Evolutionary conservation across 1,140 invertebrate genomes (phyloP).

Genomic region (Drosophila albomicans): DNA sequence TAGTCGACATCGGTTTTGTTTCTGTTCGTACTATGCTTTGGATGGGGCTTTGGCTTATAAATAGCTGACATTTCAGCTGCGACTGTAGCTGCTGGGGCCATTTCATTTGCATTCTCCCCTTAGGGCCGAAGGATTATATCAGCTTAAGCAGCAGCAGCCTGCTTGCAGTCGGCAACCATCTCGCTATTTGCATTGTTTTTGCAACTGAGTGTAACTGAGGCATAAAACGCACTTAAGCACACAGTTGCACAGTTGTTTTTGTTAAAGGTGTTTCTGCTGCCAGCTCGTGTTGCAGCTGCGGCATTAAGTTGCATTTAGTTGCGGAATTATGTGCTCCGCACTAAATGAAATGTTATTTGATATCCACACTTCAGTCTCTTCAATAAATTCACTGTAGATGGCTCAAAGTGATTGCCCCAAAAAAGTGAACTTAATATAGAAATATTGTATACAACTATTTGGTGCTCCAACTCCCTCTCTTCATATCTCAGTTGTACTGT

Average conservation of each 20-base stretch:
- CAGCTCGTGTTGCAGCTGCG: not conserved
- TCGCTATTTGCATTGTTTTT: slow-evolving; percentile 34
- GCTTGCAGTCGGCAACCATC: slow-evolving; percentile 9
- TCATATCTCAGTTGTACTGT: slow-evolving; percentile 8
- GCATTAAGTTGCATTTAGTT: slow-evolving; percentile 31
- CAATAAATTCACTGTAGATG: too few relatives aligned
- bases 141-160: slow-evolving; percentile 39
- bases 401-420: not conserved
- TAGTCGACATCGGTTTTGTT: slow-evolving; percentile 11
- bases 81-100: slow-evolving; percentile 19
- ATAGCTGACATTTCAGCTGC: slow-evolving; percentile 57
- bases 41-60: slow-evolving; percentile 30
- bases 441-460: not conserved
- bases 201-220: slow-evolving; percentile 51
- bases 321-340: slow-evolving; percentile 32
- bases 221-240: slow-evolving; percentile 48
- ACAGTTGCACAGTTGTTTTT: not conserved
- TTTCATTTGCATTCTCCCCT: slow-evolving; percentile 67
- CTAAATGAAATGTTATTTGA: slow-evolving; percentile 11
- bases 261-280: slow-evolving; percentile 2
- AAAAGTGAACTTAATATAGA: slow-evolving; percentile 1
- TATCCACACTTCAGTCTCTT: not conserved
- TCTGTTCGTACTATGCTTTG: not conserved
- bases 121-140: slow-evolving; percentile 42
- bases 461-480: not conserved